phyloP scores from a whole-genome alignment of 1,140 invertebrate species.

The Drosophila eugracilis region DNA sequence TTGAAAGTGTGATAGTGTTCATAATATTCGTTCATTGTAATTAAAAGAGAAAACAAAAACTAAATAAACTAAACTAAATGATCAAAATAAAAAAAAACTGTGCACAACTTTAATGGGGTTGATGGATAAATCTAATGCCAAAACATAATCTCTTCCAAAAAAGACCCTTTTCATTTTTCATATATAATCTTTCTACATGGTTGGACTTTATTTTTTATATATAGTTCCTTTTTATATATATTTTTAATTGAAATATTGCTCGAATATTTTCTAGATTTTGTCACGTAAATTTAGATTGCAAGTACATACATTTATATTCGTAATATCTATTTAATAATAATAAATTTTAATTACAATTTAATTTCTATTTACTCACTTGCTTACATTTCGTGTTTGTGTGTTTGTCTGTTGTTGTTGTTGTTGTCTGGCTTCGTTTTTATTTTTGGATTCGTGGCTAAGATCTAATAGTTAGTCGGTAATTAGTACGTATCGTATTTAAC shows the following conservation, averaged over 20 bases:
- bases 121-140: no score
- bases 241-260: slow-evolving; percentile 78
- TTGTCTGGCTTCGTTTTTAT: slow-evolving; percentile 55
- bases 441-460: slow-evolving; percentile 57
- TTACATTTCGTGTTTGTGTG: slow-evolving; percentile 42
- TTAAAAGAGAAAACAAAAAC: slow-evolving; percentile 58
- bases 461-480: slow-evolving; percentile 67
- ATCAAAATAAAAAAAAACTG: no score
- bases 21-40: slow-evolving; percentile 83
- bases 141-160: slow-evolving; percentile 1
- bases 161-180: slow-evolving; percentile 14
- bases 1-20: slow-evolving; percentile 82
- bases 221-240: slow-evolving; percentile 50
- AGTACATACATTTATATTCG: slow-evolving; percentile 59
- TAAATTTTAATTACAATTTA: slow-evolving; percentile 71
- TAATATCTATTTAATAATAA: slow-evolving; percentile 49
- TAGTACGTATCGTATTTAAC: slow-evolving; percentile 70
- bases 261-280: slow-evolving; percentile 55
- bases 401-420: slow-evolving; percentile 34
- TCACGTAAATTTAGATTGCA: slow-evolving; percentile 64
- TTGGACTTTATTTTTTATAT: slow-evolving; percentile 76
- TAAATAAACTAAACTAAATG: slow-evolving; percentile 59
- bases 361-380: slow-evolving; percentile 74
- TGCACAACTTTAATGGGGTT: no score
- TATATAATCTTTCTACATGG: slow-evolving; percentile 73